These are phyloP conservation scores for Actinostola sp. DNA, from an alignment of 92 coral and sea anemone genomes.

Conservation along the genomic window DNA sequence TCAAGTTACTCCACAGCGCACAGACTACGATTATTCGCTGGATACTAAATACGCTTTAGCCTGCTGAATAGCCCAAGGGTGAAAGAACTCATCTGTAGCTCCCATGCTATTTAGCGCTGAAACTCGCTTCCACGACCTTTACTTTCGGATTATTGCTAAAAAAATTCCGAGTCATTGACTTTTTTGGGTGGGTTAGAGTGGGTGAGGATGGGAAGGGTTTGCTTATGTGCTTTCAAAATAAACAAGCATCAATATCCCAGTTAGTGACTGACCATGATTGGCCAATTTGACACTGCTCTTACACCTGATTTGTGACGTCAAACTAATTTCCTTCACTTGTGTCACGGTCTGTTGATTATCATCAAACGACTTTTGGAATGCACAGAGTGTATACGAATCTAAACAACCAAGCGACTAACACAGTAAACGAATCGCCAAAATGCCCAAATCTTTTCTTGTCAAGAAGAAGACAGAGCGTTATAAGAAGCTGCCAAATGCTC, in stretches of 20 bases:
- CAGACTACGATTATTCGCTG: neutral
- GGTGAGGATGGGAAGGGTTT: slow-evolving; percentile 36
- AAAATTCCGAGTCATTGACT: slow-evolving; percentile 24
- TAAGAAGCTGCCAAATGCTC: slow-evolving; percentile 22
- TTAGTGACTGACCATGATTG: slow-evolving; percentile 28
- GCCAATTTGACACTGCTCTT: slow-evolving; percentile 28
- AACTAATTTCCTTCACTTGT: slow-evolving; percentile 16
- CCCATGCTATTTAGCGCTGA: neutral
- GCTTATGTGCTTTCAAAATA: slow-evolving; percentile 6
- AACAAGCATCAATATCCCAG: slow-evolving; percentile 35
- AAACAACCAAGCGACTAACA: slow-evolving; percentile 15
- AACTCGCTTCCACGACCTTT: slow-evolving; percentile 23
- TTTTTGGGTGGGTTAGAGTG: slow-evolving; percentile 24
- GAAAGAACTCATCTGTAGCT: slow-evolving; percentile 2
- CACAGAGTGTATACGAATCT: slow-evolving; percentile 23
- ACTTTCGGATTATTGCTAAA: neutral
- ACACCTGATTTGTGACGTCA: slow-evolving; percentile 63
- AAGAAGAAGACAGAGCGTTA: slow-evolving; percentile 72
- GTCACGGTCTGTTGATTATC: slow-evolving; percentile 34
- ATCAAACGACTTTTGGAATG: slow-evolving; percentile 51
- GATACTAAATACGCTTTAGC: neutral
- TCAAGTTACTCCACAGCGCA: slow-evolving; percentile 8
- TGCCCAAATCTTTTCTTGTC: slow-evolving; percentile 89
- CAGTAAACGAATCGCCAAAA: slow-evolving; percentile 31
- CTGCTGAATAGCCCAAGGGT: slow-evolving; percentile 2